Base-by-base conservation (phyloP, 2,888 invertebrate genomes). In the Pocota personata region DNA sequence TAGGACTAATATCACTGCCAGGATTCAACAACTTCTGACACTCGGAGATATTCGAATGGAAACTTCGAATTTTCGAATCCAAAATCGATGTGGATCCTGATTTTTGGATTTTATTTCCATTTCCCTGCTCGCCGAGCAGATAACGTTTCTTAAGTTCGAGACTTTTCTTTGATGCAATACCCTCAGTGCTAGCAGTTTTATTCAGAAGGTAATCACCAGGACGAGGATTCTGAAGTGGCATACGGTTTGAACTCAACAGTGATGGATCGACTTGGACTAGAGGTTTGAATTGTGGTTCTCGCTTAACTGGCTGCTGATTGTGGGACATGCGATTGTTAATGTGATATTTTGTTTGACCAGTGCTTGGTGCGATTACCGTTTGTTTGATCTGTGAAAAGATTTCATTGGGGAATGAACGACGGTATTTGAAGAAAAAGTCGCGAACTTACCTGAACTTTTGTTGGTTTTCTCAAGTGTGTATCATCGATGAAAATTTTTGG, bases 11-110 rank as follows among this genome's bases (percentile, higher is more conserved):
- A 62, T 94, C 94, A 0, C 95, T 94, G 0, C 97, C 96, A 0
- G 97, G 97, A 91, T 97, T 96, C 46, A 97, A 91, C 88, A 97
- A 93, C 90, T 97, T 97, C 89, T 98, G 98, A 90, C 97, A 96
- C 90, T 97, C 97, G 0, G 97, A 96, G 82, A 98, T 98, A 88
- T 95, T 96, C 37, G 96, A 96, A 87, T 97, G 95, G 90, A 98
- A 96, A 82, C 95, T 96, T 92, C 96, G 95, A 77, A 98, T 94
- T 91, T 96, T 96, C 5, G 96, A 96, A 90, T 97, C 97, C 43
- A 97, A 94, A 83, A 96, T 96, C 0, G 97, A 96, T 5, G 97
- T 95, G 72, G 97, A 97, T 69, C 96, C 97, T 0, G 97, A 97
- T 90, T 97, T 96, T 88, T 96, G 94, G 24, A 97, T 96, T 24